phyloP scores from a whole-genome alignment of 2,113 vertebrate species.

The Esox niger region DNA sequence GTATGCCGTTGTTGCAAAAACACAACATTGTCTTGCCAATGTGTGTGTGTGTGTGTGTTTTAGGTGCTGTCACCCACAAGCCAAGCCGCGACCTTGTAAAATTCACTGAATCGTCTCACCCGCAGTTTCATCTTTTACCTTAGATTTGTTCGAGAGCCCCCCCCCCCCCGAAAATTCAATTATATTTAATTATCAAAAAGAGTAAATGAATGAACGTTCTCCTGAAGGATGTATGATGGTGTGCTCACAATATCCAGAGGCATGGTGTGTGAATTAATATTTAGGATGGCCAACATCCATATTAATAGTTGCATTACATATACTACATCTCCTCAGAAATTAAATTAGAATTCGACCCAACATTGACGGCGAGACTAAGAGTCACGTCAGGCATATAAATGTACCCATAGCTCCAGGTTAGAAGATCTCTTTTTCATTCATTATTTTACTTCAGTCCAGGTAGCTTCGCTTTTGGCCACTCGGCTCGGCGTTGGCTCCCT shows the following conservation, averaged over 20 bases:
- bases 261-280: slow-evolving; percentile 72
- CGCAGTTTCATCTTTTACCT: slow-evolving; percentile 29
- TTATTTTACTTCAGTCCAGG: slow-evolving; percentile 68
- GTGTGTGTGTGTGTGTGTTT: no score
- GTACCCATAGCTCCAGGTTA: slow-evolving; percentile 75
- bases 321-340: slow-evolving; percentile 79
- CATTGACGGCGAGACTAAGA: slow-evolving; percentile 76
- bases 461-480: slow-evolving; percentile 74
- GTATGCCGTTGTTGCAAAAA: no score
- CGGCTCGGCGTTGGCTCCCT: slow-evolving; percentile 44
- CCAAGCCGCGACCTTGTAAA: not conserved
- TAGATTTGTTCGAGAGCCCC: not conserved
- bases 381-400: slow-evolving; percentile 80
- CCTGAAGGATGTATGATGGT: slow-evolving; percentile 74
- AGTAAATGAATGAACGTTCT: slow-evolving; percentile 74
- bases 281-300: slow-evolving; percentile 74
- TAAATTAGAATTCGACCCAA: slow-evolving; percentile 79
- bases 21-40: no score
- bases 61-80: not conserved
- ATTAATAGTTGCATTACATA: slow-evolving; percentile 82
- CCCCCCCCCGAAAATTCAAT: slow-evolving; percentile 36
- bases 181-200: slow-evolving; percentile 65
- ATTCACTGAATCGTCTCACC: slow-evolving; percentile 57
- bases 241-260: slow-evolving; percentile 72
- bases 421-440: slow-evolving; percentile 75